A percentile compares a stretch with the other conserved stretches of the same genome.
phyloP scores from a whole-genome alignment of 2,113 vertebrate species.

The Dermatemys mawii region DNA sequence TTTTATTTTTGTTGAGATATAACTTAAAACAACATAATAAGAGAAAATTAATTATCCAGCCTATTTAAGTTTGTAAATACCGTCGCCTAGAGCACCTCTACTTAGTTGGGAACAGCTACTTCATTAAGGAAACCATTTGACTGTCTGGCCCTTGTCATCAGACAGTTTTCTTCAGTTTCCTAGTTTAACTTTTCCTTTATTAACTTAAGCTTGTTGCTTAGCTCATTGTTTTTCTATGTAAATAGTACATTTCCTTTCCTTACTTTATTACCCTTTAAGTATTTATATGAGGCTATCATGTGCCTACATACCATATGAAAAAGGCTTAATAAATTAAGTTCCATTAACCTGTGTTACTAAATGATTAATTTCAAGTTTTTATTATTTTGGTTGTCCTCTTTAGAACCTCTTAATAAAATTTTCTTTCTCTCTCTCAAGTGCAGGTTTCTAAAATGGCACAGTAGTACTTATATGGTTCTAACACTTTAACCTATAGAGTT shows the following conservation, averaged over 20 bases:
- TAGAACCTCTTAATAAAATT: neutral
- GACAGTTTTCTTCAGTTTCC: slow-evolving; percentile 51
- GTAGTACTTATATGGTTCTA: neutral
- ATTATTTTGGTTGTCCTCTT: neutral
- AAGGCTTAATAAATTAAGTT: neutral
- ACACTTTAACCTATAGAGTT: neutral
- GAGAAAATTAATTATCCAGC: slow-evolving; percentile 21
- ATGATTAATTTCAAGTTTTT: neutral
- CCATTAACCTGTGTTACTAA: neutral
- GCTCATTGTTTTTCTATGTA: slow-evolving; percentile 27
- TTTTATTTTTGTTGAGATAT: slow-evolving; percentile 20
- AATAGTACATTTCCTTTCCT: slow-evolving; percentile 4
- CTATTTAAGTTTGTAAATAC: slow-evolving; percentile 30
- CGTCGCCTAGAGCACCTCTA: slow-evolving; percentile 2
- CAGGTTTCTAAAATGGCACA: neutral
- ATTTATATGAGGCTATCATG: neutral
- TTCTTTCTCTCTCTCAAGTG: neutral
- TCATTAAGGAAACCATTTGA: slow-evolving; percentile 44
- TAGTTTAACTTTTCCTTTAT: slow-evolving; percentile 31
- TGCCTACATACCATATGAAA: slow-evolving; percentile 11
- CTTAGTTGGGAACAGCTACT: slow-evolving; percentile 34
- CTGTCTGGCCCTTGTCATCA: neutral
- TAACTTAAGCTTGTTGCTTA: slow-evolving; percentile 34
- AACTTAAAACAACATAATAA: slow-evolving; percentile 17
- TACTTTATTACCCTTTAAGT: neutral